Conservation (phyloP, 2,888 invertebrate genomes). For the Linyphia triangularis region DNA sequence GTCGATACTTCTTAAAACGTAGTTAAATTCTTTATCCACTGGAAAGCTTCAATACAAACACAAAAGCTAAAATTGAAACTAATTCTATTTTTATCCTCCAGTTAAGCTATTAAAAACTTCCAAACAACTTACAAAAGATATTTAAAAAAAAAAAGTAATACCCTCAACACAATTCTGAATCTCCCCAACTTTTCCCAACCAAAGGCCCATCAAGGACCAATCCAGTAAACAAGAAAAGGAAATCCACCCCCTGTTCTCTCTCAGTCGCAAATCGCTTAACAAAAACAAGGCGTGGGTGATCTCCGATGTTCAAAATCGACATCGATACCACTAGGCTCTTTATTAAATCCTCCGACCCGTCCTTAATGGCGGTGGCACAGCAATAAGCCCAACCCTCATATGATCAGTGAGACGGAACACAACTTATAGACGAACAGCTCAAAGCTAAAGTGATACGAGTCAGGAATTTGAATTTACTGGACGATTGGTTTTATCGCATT, state of each 20-base stretch:
- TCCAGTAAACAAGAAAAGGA: slow-evolving; percentile 18
- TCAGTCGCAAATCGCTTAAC: slow-evolving; percentile 56
- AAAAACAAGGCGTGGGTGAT: slow-evolving; percentile 72
- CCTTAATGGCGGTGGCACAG: slow-evolving; percentile 60
- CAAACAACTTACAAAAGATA: background rate
- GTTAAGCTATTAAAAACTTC: background rate
- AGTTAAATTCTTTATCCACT: too few relatives aligned
- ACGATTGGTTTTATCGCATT: too few relatives aligned
- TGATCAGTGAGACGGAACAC: slow-evolving; percentile 70
- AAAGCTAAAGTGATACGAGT: background rate
- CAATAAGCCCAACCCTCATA: slow-evolving; percentile 36
- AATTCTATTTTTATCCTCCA: too few relatives aligned
- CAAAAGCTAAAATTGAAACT: too few relatives aligned
- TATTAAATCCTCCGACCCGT: slow-evolving; percentile 71
- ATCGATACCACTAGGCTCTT: slow-evolving; percentile 72
- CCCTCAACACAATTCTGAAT: background rate
- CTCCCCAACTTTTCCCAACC: background rate
- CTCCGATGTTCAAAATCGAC: slow-evolving; percentile 70
- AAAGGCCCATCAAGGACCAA: background rate
- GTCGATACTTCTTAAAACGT: too few relatives aligned
- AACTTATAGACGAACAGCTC: slow-evolving; percentile 42
- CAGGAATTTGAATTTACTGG: too few relatives aligned
- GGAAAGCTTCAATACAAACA: too few relatives aligned
- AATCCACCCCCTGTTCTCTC: slow-evolving; percentile 2
- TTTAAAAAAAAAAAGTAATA: background rate